These are phyloP conservation scores for Eristalis pertinax DNA, from an alignment of 2,888 invertebrate genomes.

Conservation along the genomic window DNA sequence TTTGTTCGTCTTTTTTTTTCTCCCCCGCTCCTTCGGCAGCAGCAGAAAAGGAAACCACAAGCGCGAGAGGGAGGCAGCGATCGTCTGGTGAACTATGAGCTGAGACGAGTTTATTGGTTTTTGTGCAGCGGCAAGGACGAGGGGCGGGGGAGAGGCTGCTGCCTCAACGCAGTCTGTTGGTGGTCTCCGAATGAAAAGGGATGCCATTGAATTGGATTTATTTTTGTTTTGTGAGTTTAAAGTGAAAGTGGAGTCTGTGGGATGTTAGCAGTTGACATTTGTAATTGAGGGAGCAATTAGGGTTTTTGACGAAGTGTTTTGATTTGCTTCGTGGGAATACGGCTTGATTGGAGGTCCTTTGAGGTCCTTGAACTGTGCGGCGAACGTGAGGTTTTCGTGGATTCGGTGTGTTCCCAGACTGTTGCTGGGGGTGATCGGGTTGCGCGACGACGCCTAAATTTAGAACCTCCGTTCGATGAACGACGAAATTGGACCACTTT, in stretches of 20 bases:
- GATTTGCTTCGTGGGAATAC: conserved; percentile 56
- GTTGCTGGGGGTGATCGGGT: neutral
- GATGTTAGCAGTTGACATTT: conserved; percentile 54
- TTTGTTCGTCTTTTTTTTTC: too few species aligned
- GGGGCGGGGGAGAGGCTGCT: neutral
- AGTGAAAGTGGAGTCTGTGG: conserved; percentile 57
- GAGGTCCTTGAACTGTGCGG: neutral
- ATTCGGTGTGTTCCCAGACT: neutral
- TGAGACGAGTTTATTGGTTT: conserved; percentile 40
- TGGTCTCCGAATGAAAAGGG: conserved; percentile 57
- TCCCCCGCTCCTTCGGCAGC: neutral
- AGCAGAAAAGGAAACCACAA: conserved; percentile 22
- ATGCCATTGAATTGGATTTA: neutral
- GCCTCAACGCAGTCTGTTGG: conserved; percentile 62
- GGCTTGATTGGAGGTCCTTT: neutral
- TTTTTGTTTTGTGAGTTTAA: conserved; percentile 15
- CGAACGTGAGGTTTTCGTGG: neutral
- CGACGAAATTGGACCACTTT: too few species aligned
- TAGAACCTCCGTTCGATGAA: too few species aligned
- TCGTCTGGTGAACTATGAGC: conserved; percentile 13
- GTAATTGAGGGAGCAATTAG: conserved; percentile 56
- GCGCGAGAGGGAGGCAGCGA: neutral
- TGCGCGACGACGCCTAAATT: too few species aligned
- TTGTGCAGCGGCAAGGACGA: conserved; percentile 15
- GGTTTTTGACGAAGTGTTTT: conserved; percentile 34